Evolutionary conservation across 1,140 invertebrate genomes (phyloP), one percentile per base, ranked within the genome.

Genomic region (Aethina tumida): DNA sequence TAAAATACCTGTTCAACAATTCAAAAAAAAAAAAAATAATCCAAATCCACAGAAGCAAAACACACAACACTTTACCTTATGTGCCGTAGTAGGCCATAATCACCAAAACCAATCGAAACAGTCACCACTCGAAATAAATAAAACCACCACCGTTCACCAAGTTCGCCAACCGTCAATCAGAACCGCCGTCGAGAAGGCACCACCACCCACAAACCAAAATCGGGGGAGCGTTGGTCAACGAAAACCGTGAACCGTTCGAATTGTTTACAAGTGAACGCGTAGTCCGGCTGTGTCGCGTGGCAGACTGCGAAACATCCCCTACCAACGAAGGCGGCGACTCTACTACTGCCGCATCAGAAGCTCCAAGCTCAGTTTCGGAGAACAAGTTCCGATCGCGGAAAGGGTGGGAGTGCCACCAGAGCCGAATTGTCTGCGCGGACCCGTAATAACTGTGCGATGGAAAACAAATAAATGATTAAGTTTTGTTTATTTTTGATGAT

Each of bases 361-460:
- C 15, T 17, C 15, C 14, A 27, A 27, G 22, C 15, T 39, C 18
- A 10, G 36, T 22, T 31, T 10, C 21, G 26, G 30, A 40, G 45
- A 47, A 47, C 45, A 34, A 27, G 45, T 47, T 43, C 24, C 36
- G 29, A 28, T n/a, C 5, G 36, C 29, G 21, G 19, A n/a, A 14
- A 38, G 36, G 45, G 45, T 47, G 45, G 45, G 45, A 47, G 41
- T 27, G 5, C 34, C n/a, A n/a, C 41, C 19, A 41, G 36, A 42
- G 45, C 45, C 45, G 40, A 47, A 40, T 47, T 43, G 45, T 47
- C 45, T 47, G 45, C 45, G 45, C 37, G 29, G 31, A 33, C 34
- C 36, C 27, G 37, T 35, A 40, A 40, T 35, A 26, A 45, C 31
- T 32, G 19, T 34, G 30, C 28, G 35, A 45, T 39, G 36, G 32